Percentiles rank a stretch among this genome's conserved stretches.
These are phyloP conservation scores for Heptranchias perlo DNA, from an alignment of 2,113 vertebrate species.

Conservation along the genomic window DNA sequence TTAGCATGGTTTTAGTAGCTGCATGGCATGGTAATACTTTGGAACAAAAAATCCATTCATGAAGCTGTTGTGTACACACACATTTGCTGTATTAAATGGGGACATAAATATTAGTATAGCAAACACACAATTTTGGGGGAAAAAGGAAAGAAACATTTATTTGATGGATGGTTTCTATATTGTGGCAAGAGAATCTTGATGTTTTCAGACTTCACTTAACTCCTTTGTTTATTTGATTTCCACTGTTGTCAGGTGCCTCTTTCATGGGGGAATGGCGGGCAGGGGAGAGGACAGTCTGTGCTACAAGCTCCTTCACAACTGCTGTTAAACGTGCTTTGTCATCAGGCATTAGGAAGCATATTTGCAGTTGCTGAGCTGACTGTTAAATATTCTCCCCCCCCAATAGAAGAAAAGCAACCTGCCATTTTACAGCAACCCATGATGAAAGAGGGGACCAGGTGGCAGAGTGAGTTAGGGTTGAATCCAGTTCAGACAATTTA, in stretches of 20 bases:
- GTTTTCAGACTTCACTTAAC: neutral
- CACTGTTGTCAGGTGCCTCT: neutral
- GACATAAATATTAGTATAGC: neutral
- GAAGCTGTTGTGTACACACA: neutral
- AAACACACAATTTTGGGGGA: neutral
- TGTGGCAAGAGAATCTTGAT: neutral
- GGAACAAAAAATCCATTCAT: neutral
- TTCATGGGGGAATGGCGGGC: neutral
- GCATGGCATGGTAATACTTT: neutral
- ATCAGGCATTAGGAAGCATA: no score
- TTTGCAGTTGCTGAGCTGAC: no score
- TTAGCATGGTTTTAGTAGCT: neutral
- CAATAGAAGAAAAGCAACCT: no score
- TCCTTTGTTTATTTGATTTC: neutral
- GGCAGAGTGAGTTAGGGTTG: no score
- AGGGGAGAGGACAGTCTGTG: neutral
- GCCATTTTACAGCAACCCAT: no score
- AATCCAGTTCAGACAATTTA: no score
- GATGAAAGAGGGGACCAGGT: no score
- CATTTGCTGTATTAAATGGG: neutral
- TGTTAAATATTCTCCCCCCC: no score
- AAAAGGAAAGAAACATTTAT: no score
- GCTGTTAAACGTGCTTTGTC: no score
- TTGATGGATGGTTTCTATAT: neutral
- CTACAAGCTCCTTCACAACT: no score